Evolutionary conservation across 2,113 vertebrate genomes (phyloP).

Genomic region (Nannobrachium achirus): DNA sequence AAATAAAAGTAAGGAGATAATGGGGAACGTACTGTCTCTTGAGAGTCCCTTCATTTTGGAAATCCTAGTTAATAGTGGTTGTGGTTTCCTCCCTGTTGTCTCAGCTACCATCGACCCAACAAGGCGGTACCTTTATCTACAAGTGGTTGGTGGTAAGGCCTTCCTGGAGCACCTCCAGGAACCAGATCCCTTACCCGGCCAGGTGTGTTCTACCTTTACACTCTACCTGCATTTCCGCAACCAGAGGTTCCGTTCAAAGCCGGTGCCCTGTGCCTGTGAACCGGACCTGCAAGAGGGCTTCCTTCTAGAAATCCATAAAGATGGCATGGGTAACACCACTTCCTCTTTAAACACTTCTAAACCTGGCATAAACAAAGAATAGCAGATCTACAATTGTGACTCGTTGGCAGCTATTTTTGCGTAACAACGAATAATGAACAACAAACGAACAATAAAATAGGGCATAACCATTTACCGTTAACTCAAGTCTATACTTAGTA

Average conservation of each 20-base stretch:
- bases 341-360: background rate
- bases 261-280: conserved; percentile 94
- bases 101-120: conserved; percentile 91
- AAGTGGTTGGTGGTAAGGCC: conserved; percentile 95
- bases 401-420: no score
- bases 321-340: conserved; percentile 80
- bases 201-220: conserved; percentile 91
- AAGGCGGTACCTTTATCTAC: conserved; percentile 92
- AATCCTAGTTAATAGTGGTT: background rate
- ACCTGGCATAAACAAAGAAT: background rate
- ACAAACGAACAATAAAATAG: no score
- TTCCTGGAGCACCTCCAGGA: conserved; percentile 98
- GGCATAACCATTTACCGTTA: no score
- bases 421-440: no score
- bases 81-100: conserved; percentile 42
- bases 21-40: background rate
- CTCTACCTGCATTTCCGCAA: conserved; percentile 94
- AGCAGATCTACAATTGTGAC: no score
- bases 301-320: conserved; percentile 91
- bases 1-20: conserved; percentile 84
- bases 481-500: no score
- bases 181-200: conserved; percentile 91
- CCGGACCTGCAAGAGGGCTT: conserved; percentile 94
- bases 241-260: conserved; percentile 95
- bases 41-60: background rate